A percentile compares a stretch with the other conserved stretches of the same genome.
Evolutionary conservation across 2,797 vertebrate species (phyloP).

Genomic region (Australoheros facetus): DNA sequence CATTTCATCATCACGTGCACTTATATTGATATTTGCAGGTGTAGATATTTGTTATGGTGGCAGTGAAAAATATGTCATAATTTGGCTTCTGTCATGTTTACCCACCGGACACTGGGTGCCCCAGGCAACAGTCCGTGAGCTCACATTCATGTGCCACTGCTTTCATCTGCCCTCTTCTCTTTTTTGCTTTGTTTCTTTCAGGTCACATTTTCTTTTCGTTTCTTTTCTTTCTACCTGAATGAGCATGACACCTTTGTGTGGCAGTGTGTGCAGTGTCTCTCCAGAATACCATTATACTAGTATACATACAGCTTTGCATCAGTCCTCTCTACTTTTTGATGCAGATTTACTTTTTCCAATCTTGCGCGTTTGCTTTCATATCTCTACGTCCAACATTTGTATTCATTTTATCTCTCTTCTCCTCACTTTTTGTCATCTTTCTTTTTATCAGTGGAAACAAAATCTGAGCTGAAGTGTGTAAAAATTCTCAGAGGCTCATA

Average conservation of each 20-base stretch:
- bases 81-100: conserved; percentile 16
- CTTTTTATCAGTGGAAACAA: conserved; percentile 59
- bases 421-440: not conserved
- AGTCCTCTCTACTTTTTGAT: conserved; percentile 1
- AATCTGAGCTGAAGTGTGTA: conserved; percentile 44
- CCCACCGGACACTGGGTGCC: not conserved
- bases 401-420: not conserved
- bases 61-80: not conserved
- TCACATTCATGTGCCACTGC: conserved; percentile 13
- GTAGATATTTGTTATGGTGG: not conserved
- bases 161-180: conserved; percentile 20
- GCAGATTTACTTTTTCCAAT: not conserved
- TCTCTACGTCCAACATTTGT: not conserved
- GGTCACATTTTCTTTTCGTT: not conserved
- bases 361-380: not conserved
- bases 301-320: conserved; percentile 9
- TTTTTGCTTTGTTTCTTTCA: not conserved
- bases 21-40: no score
- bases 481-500: conserved; percentile 56
- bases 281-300: not conserved
- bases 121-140: conserved; percentile 24
- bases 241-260: conserved; percentile 10
- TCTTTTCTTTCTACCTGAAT: conserved; percentile 12
- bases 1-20: not conserved
- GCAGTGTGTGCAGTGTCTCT: not conserved